A percentile compares a stretch with the other conserved stretches of the same genome.
These are phyloP conservation scores for Aldabrachelys gigantea DNA, from an alignment of 2,113 vertebrate genomes.

Conservation along the genomic window DNA sequence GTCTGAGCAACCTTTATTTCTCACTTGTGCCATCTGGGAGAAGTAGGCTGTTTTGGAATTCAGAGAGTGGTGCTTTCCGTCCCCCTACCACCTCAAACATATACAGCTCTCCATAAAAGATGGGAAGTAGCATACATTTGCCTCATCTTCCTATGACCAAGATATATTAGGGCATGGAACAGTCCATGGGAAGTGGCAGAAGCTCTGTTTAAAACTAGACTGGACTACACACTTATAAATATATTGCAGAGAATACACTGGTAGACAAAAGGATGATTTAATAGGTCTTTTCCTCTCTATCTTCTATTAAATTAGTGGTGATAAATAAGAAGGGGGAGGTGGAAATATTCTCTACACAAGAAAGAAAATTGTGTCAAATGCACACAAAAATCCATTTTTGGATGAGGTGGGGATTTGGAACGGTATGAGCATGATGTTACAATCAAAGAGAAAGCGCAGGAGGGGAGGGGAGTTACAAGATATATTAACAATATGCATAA, in stretches of 20 bases:
- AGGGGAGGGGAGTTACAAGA: conserved; percentile 10
- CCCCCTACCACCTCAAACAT: no score
- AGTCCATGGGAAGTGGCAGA: not conserved
- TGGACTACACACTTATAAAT: not conserved
- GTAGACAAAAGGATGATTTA: not conserved
- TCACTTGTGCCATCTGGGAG: not conserved
- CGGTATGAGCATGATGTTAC: not conserved
- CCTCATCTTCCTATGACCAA: not conserved
- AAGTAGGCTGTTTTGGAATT: not conserved
- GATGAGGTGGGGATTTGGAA: not conserved
- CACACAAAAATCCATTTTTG: not conserved
- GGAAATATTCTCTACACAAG: not conserved
- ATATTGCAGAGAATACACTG: not conserved
- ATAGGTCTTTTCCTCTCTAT: not conserved
- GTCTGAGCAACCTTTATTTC: no score
- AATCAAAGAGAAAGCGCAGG: conserved; percentile 3
- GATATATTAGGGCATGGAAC: not conserved
- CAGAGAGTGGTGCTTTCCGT: not conserved
- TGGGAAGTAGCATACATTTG: not conserved
- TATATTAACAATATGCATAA: conserved; percentile 21
- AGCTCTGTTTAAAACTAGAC: not conserved
- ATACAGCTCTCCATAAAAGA: not conserved
- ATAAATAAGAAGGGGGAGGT: not conserved
- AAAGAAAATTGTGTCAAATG: not conserved
- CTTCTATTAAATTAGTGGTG: accelerated